Percentiles rank a stretch among this genome's conserved stretches.
These are phyloP conservation scores for Octodon degus DNA, from an alignment of 2,113 vertebrate genomes.

Conservation along the genomic window DNA sequence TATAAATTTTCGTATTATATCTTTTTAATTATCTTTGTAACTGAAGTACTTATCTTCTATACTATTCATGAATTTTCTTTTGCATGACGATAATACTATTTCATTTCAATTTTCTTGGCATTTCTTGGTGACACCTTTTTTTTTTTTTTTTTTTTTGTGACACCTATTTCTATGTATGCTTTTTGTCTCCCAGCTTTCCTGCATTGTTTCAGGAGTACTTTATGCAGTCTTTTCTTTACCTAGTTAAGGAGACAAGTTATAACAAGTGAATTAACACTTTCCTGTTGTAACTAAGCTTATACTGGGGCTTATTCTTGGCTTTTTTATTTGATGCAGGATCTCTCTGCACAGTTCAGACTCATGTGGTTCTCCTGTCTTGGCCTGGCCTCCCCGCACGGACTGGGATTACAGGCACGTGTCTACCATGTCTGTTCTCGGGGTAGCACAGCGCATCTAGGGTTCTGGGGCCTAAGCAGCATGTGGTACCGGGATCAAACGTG, in stretches of 20 bases:
- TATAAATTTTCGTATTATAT: background rate
- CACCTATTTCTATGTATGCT: background rate
- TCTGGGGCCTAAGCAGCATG: too few relatives aligned
- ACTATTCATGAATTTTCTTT: constrained; percentile 37
- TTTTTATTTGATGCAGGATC: background rate
- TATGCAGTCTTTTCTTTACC: constrained; percentile 14
- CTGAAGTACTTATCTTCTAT: background rate
- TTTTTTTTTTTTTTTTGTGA: too few relatives aligned
- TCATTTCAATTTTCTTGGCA: constrained; percentile 48
- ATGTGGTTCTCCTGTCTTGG: too few relatives aligned
- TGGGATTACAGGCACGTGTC: too few relatives aligned
- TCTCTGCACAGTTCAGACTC: too few relatives aligned
- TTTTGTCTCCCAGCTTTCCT: background rate
- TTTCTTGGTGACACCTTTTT: constrained; percentile 24
- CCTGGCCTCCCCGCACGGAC: too few relatives aligned
- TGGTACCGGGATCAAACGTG: too few relatives aligned
- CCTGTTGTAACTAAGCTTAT: background rate
- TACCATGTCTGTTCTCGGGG: too few relatives aligned
- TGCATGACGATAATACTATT: background rate
- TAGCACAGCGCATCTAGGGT: too few relatives aligned
- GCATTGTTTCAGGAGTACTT: background rate
- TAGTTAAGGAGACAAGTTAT: background rate
- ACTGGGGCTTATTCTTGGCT: background rate
- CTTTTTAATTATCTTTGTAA: constrained; percentile 15
- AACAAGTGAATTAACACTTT: constrained; percentile 1